Evolutionary conservation across 2,888 invertebrate species (phyloP).

Genomic region (Helobdella robusta): DNA sequence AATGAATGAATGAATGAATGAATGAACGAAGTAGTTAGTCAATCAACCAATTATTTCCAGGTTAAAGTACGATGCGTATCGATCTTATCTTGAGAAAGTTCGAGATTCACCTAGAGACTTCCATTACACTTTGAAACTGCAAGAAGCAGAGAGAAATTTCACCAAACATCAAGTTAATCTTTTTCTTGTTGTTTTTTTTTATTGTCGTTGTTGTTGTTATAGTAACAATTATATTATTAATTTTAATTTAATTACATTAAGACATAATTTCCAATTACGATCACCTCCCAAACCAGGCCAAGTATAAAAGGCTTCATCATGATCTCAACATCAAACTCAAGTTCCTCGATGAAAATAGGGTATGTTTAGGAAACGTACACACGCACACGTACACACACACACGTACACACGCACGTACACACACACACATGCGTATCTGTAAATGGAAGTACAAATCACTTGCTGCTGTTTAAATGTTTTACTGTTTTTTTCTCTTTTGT

Average conservation of each 20-base stretch:
- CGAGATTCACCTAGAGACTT: conserved; percentile 9
- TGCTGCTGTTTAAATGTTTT: too few species aligned
- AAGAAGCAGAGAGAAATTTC: conserved; percentile 27
- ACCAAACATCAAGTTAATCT: conserved; percentile 9
- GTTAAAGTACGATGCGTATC: conserved; percentile 27
- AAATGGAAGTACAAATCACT: too few species aligned
- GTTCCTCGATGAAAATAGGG: conserved; percentile 29
- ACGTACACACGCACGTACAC: too few species aligned
- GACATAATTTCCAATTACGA: background rate
- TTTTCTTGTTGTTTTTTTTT: too few species aligned
- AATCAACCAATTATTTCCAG: too few species aligned
- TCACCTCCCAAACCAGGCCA: background rate
- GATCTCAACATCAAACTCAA: conserved; percentile 28
- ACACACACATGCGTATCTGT: too few species aligned
- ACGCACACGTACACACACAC: too few species aligned
- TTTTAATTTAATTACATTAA: background rate
- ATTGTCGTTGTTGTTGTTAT: too few species aligned
- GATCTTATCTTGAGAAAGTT: conserved; percentile 21
- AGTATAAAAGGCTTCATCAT: conserved; percentile 23
- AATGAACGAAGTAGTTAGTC: too few species aligned
- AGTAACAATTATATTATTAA: background rate
- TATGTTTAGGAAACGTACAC: too few species aligned
- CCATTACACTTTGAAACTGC: conserved; percentile 12
- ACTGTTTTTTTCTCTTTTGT: too few species aligned
- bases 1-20: too few species aligned